These are phyloP conservation scores for Cryptus armator DNA, from an alignment of 2,888 invertebrate genomes.

Conservation along the genomic window DNA sequence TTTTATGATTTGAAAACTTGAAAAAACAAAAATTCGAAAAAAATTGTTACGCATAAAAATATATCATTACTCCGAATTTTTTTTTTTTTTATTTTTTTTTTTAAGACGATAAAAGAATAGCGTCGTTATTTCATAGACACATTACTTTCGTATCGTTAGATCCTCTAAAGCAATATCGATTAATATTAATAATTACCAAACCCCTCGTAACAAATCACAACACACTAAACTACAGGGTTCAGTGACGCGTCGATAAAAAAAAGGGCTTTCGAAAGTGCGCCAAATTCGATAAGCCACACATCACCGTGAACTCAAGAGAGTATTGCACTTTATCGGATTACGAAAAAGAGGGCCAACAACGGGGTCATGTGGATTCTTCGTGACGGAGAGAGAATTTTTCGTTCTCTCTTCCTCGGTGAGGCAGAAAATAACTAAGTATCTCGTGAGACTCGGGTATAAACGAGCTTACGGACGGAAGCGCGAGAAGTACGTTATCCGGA, in stretches of 20 bases:
- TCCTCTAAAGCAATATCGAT: background rate
- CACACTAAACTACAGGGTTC: background rate
- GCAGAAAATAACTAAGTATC: slow-evolving; percentile 34
- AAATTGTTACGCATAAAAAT: background rate
- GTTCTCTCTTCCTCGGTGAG: slow-evolving; percentile 14
- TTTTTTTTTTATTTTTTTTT: background rate
- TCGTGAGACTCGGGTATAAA: slow-evolving; percentile 35
- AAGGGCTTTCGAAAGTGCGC: slow-evolving; percentile 14
- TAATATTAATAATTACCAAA: background rate
- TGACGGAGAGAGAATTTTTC: slow-evolving; percentile 17
- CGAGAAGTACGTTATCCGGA: slow-evolving; percentile 44
- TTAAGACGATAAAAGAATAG: too few species aligned
- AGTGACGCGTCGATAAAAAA: background rate
- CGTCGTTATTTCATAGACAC: too few species aligned
- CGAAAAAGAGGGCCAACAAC: slow-evolving; percentile 5
- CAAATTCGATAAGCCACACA: slow-evolving; percentile 31
- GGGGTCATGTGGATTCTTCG: background rate
- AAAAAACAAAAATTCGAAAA: background rate
- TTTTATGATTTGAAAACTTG: background rate
- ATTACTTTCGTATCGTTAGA: too few species aligned
- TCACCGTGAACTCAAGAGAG: background rate
- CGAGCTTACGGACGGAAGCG: slow-evolving; percentile 41
- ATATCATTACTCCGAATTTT: background rate
- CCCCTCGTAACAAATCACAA: background rate
- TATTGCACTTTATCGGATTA: slow-evolving; percentile 40